Percentiles rank a stretch among this genome's conserved stretches.
These are phyloP conservation scores for Carcharodon carcharias DNA, from an alignment of 2,797 vertebrate species.

Conservation along the genomic window DNA sequence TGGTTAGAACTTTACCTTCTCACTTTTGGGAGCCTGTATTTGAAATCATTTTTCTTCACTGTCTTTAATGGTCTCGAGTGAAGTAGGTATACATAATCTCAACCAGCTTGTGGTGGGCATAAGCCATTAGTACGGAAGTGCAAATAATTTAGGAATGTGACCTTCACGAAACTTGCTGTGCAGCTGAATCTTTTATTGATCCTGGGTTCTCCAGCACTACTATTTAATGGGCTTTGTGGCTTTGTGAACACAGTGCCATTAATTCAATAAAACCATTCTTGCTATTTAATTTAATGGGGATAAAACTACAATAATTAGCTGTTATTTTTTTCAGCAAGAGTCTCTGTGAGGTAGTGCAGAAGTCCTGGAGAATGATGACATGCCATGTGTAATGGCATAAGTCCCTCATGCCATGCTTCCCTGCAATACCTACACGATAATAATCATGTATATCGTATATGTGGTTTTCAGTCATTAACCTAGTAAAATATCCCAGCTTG, in stretches of 20 bases:
- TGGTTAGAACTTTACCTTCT: not conserved
- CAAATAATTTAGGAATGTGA: not conserved
- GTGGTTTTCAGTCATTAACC: not conserved
- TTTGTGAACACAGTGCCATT: not conserved
- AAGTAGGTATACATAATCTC: not conserved
- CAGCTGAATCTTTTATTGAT: not conserved
- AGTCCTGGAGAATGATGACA: too few species aligned
- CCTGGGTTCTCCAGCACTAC: too few species aligned
- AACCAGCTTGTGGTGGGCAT: not conserved
- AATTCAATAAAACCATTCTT: not conserved
- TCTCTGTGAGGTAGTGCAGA: too few species aligned
- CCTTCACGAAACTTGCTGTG: not conserved
- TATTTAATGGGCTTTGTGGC: not conserved
- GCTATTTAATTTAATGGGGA: not conserved
- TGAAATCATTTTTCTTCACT: not conserved
- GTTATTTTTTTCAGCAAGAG: too few species aligned
- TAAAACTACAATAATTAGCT: not conserved
- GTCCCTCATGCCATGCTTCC: not conserved
- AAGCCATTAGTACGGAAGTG: not conserved
- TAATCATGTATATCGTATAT: not conserved
- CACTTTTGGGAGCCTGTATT: not conserved
- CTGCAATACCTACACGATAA: not conserved
- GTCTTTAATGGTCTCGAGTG: not conserved
- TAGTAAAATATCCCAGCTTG: not conserved
- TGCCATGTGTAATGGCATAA: not conserved